phyloP scores from a whole-genome alignment of 1,140 invertebrate genomes.

The Ylistrum balloti region DNA sequence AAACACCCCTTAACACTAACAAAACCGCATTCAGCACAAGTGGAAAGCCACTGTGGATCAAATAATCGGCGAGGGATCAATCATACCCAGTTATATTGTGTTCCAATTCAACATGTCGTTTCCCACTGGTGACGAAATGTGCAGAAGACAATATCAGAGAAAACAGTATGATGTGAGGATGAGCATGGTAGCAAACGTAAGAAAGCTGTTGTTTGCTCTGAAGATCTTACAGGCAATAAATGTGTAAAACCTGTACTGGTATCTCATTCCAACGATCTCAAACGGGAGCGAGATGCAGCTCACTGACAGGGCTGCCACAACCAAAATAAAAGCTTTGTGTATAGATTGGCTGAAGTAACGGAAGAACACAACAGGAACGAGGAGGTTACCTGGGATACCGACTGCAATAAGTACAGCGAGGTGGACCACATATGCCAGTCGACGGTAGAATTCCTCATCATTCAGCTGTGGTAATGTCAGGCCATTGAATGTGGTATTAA shows the following conservation, averaged over 20 bases:
- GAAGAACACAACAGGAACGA: constrained; percentile 60
- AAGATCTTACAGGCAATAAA: constrained; percentile 56
- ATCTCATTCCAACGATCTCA: constrained; percentile 63
- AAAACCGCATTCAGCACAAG: constrained; percentile 55
- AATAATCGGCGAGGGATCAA: constrained; percentile 48
- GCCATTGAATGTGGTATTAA: neutral
- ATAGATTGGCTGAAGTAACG: constrained; percentile 57
- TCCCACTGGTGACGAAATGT: neutral
- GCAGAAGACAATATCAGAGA: neutral
- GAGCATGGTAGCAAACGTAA: constrained; percentile 59
- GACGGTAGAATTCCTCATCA: constrained; percentile 46
- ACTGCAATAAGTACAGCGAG: constrained; percentile 56
- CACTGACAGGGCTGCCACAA: constrained; percentile 60
- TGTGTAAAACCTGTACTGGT: constrained; percentile 58
- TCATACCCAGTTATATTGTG: neutral
- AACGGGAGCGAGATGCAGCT: constrained; percentile 61
- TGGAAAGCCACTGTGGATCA: constrained; percentile 46
- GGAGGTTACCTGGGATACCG: constrained; percentile 61
- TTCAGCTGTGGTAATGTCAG: constrained; percentile 46
- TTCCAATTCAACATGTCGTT: neutral
- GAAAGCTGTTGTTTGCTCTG: constrained; percentile 54
- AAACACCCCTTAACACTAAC: constrained; percentile 52
- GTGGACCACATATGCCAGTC: constrained; percentile 54
- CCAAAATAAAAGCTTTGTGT: constrained; percentile 63
- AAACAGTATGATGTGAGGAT: constrained; percentile 41